Evolutionary conservation across 2,888 invertebrate genomes (phyloP), one percentile per base, ranked within the genome.

Genomic region (Tipula confusa): DNA sequence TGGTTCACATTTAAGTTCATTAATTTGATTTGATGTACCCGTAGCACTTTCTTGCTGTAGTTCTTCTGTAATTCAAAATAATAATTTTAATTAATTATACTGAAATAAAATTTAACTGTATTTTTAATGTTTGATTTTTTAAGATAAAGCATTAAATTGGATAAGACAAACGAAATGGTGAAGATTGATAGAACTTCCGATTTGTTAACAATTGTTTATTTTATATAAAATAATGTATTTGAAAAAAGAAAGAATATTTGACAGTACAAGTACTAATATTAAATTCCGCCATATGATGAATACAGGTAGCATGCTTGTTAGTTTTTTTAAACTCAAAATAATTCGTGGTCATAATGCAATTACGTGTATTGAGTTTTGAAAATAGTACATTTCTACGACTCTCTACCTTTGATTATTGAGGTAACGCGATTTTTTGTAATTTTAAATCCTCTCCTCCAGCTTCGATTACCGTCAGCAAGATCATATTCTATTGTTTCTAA

Each of bases 401-500:
- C 24, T 64, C 64, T 64, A 64, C 64, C 64, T 64, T 64, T 64
- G 9, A 64, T 64, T 64, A 64, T 24, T 24, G 48, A 11, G 18
- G 33, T 28, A 29, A 79, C 28, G 28, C 83, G 83, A 38, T 84
- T 84, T 82, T 82, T 84, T 33, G 84, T 84, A 43, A 85, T 81
- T 83, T 83, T 84, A 13, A 85, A 48, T 79, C 83, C 82, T 36
- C 64, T 82, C 38, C 82, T 84, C 83, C 84, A 82, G 81, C 84
- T 85, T 31, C 43, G 82, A 11, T 84, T 84, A 31, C 83, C 85
- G 79, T 84, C 84, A 29, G 29, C 43, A 82, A 15, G 84, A 83
- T 89, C 88, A 84, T 88, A 87, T 84, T 89, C 89, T 36, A 89
- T 86, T 29, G 89, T 89, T 85, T 89, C 89, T 15, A 89, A 86